These are phyloP conservation scores for Cyanocitta stelleri DNA, from an alignment of 2,113 vertebrate species.

Conservation along the genomic window DNA sequence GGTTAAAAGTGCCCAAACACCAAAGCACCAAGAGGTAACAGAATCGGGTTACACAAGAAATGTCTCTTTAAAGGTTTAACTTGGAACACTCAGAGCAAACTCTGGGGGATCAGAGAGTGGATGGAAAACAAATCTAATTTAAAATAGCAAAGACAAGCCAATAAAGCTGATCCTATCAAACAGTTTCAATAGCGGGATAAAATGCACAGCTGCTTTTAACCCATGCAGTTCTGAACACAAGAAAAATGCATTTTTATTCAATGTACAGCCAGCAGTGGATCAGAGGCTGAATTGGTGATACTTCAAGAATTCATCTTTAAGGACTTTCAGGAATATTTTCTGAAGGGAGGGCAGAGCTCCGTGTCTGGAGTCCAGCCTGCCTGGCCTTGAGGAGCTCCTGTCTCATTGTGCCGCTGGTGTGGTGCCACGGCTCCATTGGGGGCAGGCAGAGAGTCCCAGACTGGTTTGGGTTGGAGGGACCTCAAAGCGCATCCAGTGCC, in stretches of 20 bases:
- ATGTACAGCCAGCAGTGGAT: rapidly evolving
- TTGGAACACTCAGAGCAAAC: not conserved
- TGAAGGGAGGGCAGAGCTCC: not conserved
- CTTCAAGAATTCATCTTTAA: not conserved
- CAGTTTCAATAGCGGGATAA: not conserved
- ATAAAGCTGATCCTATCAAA: not conserved
- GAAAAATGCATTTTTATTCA: not conserved
- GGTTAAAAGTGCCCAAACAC: not conserved
- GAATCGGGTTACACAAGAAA: not conserved
- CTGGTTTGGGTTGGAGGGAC: not conserved
- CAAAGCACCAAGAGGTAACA: not conserved
- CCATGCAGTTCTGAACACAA: not conserved
- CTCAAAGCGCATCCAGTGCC: rapidly evolving
- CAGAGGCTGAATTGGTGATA: not conserved
- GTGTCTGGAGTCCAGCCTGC: rapidly evolving
- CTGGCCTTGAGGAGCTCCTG: not conserved
- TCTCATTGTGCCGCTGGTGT: rapidly evolving
- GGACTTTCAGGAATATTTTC: not conserved
- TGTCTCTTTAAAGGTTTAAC: not conserved
- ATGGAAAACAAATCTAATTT: not conserved
- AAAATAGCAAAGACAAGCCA: not conserved
- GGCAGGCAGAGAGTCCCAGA: not conserved
- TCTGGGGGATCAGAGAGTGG: not conserved
- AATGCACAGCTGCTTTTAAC: not conserved
- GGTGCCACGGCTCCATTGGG: not conserved